Percentiles rank a stretch among this genome's conserved stretches.
These are phyloP conservation scores for Megaleporinus macrocephalus DNA, from an alignment of 2,113 vertebrate genomes.

Conservation along the genomic window DNA sequence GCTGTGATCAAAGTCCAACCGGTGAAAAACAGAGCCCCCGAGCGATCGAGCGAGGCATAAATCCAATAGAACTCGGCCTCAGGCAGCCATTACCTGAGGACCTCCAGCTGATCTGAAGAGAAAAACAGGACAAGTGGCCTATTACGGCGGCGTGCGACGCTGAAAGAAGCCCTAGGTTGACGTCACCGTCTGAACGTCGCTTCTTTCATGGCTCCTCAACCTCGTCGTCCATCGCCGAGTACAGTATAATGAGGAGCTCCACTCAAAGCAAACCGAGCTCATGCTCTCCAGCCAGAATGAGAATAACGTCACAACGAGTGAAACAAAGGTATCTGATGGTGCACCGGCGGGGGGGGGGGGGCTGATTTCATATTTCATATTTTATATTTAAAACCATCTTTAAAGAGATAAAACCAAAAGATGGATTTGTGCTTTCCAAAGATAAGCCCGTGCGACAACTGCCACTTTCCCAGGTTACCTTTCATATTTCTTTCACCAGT, in stretches of 20 bases:
- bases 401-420: neutral
- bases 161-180: constrained; percentile 42
- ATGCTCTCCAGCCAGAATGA: neutral
- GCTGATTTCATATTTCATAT: neutral
- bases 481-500: constrained; percentile 19
- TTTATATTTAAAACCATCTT: neutral
- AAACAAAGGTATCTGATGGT: neutral
- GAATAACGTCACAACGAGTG: constrained; percentile 16
- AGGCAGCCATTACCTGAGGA: constrained; percentile 74
- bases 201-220: constrained; percentile 46
- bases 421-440: neutral
- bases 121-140: constrained; percentile 61
- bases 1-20: constrained; percentile 73
- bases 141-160: constrained; percentile 49
- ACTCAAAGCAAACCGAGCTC: constrained; percentile 40
- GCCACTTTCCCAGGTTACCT: neutral
- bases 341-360: no score
- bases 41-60: constrained; percentile 74
- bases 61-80: constrained; percentile 74
- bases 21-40: constrained; percentile 69
- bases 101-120: constrained; percentile 72
- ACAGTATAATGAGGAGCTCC: constrained; percentile 24
- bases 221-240: constrained; percentile 30
- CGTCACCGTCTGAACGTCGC: constrained; percentile 36
- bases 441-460: constrained; percentile 15